Evolutionary conservation across 2,113 vertebrate genomes (phyloP), one percentile per base, ranked within the genome.

Genomic region (Colossoma macropomum): DNA sequence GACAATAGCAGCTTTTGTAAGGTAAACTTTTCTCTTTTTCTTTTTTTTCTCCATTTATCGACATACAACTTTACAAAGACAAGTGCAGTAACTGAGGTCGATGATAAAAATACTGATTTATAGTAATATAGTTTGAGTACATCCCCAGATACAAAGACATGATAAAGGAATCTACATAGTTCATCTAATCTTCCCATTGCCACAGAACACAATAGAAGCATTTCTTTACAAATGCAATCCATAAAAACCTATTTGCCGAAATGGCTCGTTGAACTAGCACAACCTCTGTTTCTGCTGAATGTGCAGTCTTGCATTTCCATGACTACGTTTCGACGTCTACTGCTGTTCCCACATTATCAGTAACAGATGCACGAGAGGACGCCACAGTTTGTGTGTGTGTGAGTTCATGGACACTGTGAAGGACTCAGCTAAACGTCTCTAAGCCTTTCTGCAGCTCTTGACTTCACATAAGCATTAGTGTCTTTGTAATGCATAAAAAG

Each of bases 21-120:
- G n/a, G 65, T 83, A 80, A 80, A 83, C 54, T 11, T 81, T 66
- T 69, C 11, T 62, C 27, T 75, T 30, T 75, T 34, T 27, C 23
- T 45, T 79, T 2, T 34, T 34, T 59, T 23, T n/a, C 41, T 60
- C 12, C 23, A 74, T 50, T 82, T 21, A 50, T 81, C 50, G 3
- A 82, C 60, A 54, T 50, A 80, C 90, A 92, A 92, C 92, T 93
- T 92, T 93, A 93, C 50, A 85, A 77, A 83, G 16, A 81, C 70
- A 94, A 96, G 94, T 96, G 95, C 94, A 96, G 94, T 94, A 94
- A 96, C 93, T 90, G 94, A 97, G 95, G 94, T 95, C 93, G 95
- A 94, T 93, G 92, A 93, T 93, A 66, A 72, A 84, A 73, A 76
- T 60, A 76, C 54, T 70, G 48, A 71, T 75, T 48, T 62, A 83